Conservation (phyloP, 1,140 invertebrate species). For the Gyrodactylus bullatarudis region DNA sequence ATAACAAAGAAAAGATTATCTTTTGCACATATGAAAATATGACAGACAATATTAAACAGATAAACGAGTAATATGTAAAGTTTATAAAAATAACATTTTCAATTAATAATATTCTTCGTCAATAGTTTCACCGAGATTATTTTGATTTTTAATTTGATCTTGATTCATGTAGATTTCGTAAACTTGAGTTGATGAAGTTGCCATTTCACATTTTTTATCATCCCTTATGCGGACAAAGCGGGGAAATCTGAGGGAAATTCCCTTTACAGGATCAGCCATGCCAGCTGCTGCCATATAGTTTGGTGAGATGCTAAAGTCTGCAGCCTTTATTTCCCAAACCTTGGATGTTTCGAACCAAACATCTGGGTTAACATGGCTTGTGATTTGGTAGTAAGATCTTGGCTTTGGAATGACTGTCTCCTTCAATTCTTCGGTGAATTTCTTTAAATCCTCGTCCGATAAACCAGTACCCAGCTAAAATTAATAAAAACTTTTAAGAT, state of each 20-base stretch:
- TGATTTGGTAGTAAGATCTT: constrained; percentile 46
- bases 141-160: constrained; percentile 34
- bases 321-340: constrained; percentile 94
- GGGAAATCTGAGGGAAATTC: constrained; percentile 77
- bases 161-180: constrained; percentile 48
- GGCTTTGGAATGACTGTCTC: constrained; percentile 35
- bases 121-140: not conserved
- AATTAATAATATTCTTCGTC: constrained; percentile 6
- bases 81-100: too few relatives aligned
- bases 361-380: constrained; percentile 41
- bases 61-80: too few relatives aligned
- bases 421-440: constrained; percentile 38
- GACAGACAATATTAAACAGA: too few relatives aligned
- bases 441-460: constrained; percentile 49
- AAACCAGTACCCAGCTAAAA: constrained; percentile 78
- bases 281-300: constrained; percentile 57
- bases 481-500: constrained; percentile 8
- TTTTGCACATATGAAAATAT: too few relatives aligned
- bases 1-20: too few relatives aligned
- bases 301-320: constrained; percentile 79
- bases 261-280: constrained; percentile 54
- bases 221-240: constrained; percentile 60
- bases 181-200: constrained; percentile 39
- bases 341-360: constrained; percentile 66
- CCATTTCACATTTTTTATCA: constrained; percentile 65